Conservation (phyloP, 92 coral and sea anemone genomes). For the Anthopleura xanthogrammica region DNA sequence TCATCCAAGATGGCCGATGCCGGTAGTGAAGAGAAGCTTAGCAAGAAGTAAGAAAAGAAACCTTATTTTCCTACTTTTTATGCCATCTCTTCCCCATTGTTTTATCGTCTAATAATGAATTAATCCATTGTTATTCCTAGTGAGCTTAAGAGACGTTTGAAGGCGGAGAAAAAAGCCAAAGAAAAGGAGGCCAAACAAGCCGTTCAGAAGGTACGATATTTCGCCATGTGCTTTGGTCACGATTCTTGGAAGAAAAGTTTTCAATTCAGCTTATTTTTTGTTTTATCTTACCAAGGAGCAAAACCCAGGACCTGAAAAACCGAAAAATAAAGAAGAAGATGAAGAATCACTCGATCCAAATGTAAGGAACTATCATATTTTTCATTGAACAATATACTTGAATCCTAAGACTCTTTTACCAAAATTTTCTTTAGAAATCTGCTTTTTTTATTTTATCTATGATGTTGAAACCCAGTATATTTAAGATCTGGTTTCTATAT, state of each 20-base stretch:
- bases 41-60: conserved; percentile 74
- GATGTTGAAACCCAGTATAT: too few relatives aligned
- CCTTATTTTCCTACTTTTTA: background rate
- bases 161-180: conserved; percentile 94
- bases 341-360: conserved; percentile 96
- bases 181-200: conserved; percentile 88
- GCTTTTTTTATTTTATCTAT: too few relatives aligned
- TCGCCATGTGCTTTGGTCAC: background rate
- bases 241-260: background rate
- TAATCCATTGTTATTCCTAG: conserved; percentile 36
- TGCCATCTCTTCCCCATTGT: background rate
- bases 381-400: background rate
- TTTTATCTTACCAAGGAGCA: conserved; percentile 35
- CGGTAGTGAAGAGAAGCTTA: conserved; percentile 82
- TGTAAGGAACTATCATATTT: conserved; percentile 49
- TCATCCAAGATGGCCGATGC: conserved; percentile 89
- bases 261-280: background rate
- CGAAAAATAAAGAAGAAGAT: conserved; percentile 77
- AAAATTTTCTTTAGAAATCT: too few relatives aligned
- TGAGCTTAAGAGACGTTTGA: conserved; percentile 86
- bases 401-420: too few relatives aligned
- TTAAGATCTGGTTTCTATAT: too few relatives aligned
- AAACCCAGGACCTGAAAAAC: conserved; percentile 48
- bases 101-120: background rate
- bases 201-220: conserved; percentile 43